Base-by-base conservation (phyloP, 1,140 invertebrate genomes). In the Drosophila kepulauana region DNA sequence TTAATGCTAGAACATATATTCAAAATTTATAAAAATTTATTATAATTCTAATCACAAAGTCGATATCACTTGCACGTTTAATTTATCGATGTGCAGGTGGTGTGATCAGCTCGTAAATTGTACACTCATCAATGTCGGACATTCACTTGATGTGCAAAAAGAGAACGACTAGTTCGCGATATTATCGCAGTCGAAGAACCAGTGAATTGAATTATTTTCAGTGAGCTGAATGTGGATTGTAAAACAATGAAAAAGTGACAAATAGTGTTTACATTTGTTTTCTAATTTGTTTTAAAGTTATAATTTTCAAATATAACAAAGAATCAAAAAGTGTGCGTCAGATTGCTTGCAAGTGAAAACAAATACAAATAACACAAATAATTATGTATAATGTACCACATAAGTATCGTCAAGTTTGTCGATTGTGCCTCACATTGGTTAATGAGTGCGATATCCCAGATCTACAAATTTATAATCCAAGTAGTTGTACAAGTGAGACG, bases 351-450 rank as follows among this genome's bases (percentile, higher is more conserved):
- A 73, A 73, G 81, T 77, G 62, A 38, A 69, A 72, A 75, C 46
- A 66, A 78, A 64, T 62, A 71, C 25, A 56, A 62, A 63, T 51
- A 70, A 58, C 68, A 56, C 13, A 43, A 65, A 45, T 88, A 93
- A 93, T 92, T 91, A 94, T 94, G 93, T 93, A 92, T 93, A 93
- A 93, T 94, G 93, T 94, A 93, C 93, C 93, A 93, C 91, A 93
- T 89, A 94, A 94, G 91, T 94, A 94, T 92, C 93, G 93, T 91
- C 93, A 93, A 91, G 91, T 94, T 91, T 94, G 93, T 93, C 93
- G 93, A 88, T 93, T 94, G 92, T 94, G 94, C 57, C 78, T 90
- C 81, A 90, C 88, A 78, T 80, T 92, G 82, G 91, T 92, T 70
- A 87, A 79, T 76, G 91, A 92, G 75, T 76, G 73, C 80, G 91